phyloP scores from a whole-genome alignment of 2,888 invertebrate species.

The Operophtera brumata region DNA sequence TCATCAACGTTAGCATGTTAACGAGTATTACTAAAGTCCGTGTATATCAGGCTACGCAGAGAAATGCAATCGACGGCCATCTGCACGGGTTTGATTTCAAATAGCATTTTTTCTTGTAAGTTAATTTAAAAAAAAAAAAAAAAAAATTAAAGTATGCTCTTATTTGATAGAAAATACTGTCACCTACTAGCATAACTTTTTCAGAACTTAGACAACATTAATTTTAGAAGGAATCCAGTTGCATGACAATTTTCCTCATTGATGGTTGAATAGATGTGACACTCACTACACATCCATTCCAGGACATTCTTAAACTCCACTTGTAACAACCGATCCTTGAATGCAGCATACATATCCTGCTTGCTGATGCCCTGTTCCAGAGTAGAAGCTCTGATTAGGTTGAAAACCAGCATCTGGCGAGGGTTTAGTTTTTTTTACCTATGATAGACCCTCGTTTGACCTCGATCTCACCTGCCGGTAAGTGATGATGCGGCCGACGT shows the following conservation, averaged over 20 bases:
- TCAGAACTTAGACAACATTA: not conserved
- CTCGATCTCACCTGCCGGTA: too few species aligned
- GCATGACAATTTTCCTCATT: constrained; percentile 86
- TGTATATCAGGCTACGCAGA: too few species aligned
- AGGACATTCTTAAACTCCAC: constrained; percentile 76
- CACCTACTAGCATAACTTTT: constrained; percentile 21
- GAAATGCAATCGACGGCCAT: too few species aligned
- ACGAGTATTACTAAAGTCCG: too few species aligned
- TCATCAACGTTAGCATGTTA: too few species aligned
- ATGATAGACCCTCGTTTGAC: too few species aligned
- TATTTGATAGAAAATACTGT: constrained; percentile 8
- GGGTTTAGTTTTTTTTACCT: too few species aligned
- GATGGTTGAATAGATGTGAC: constrained; percentile 86
- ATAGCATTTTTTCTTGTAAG: too few species aligned
- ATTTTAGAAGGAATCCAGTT: constrained; percentile 75
- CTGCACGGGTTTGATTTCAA: too few species aligned
- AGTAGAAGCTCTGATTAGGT: constrained; percentile 67
- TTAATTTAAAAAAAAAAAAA: too few species aligned
- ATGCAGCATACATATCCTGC: constrained; percentile 67
- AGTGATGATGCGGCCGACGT: too few species aligned
- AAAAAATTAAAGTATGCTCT: constrained; percentile 11
- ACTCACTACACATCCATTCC: constrained; percentile 85
- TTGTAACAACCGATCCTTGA: constrained; percentile 71
- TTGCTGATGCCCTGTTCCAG: constrained; percentile 75
- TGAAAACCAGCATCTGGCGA: constrained; percentile 75